Evolutionary conservation across 92 coral and sea anemone species (phyloP), one percentile per base, ranked within the genome.

Genomic region (Palythoa heliodiscus): DNA sequence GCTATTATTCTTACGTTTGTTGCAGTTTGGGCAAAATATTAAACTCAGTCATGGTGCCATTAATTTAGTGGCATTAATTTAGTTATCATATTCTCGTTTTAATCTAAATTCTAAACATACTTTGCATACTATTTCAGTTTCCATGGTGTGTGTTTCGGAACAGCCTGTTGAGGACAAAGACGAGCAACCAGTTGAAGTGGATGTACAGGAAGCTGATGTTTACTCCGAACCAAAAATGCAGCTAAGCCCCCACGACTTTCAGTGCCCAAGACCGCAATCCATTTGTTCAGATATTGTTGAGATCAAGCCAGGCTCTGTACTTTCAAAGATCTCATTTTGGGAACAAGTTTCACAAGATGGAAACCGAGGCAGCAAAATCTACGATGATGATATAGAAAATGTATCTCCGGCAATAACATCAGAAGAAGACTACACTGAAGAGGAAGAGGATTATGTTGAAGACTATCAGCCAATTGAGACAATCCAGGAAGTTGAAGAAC

Each of bases 391-490:
- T 38, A 54, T 53, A 24, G 86, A 43, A 19, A 54, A 47, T 72
- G 17, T 58, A 19, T 55, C 74, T 14, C 83, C 88, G 38, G 76
- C 37, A 23, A 17, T 67, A 20, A 81, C 61, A 48, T 72, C 61
- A 23, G 84, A 67, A 29, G 84, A 63, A 14, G 84, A 80, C 11
- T 52, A 60, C 40, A 64, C 61, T 66, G 84, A 84, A 58, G 89
- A 87, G 58, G 85, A 48, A 14, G 89, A 90, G 55, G 90, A 86
- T 35, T 94, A 88, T 47, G 90, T 90, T 43, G 84, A 87, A 3
- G 95, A 88, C 35, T 90, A 93, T 82, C 93, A 94, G 83, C 63
- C 75, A 5, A 80, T 80, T 37, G 84, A 80, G 47, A 80, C 84
- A 48, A 80, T 80, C 48, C 84, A 64, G 38, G 84, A 80, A 80